Evolutionary conservation across 2,113 vertebrate species (phyloP), one percentile per base, ranked within the genome.

Genomic region (Rana temporaria): DNA sequence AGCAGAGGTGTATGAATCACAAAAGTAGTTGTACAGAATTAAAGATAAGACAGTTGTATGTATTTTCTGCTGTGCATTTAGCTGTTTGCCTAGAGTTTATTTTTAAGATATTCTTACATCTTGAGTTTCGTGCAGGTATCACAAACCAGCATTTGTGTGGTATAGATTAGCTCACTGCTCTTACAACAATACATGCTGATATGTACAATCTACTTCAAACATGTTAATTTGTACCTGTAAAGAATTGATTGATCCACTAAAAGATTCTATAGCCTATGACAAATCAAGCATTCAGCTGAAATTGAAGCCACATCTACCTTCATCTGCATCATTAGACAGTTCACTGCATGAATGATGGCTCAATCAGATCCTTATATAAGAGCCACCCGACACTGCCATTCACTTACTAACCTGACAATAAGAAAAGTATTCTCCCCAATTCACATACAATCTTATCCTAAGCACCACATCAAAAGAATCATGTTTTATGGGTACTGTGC

Each of bases 341-440:
- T 78, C 38, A 14, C 42, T 78, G 20, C 18, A 30, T 78, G 75
- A 78, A 11, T 65, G 42, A 60, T 17, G 19, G 60, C 16, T 75
- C 75, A 64, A 52, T 65, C 38, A 53, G 9, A 24, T 30, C 17
- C 60, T 53, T 53, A 52, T 57, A 68, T 20, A 52, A 79, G 0
- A 0, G 2, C 26, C 32, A 24, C 11, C 32, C 56, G 62, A 67
- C 48, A 78, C 24, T 17, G 15, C 15, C 22, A 57, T 55, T 9
- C 18, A 6, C 26, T 38, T 26, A 26, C 8, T 20, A 59, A 59
- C n/a, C 9, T 38, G 48, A 52, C 24, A 73, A 30, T 17, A 68
- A 59, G 3, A 6, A 38, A 20, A 22, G 26, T 15, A 6, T 42
- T 59, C 53, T 22, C 6, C n/a, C 34, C 32, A 12, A 12, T 15